Evolutionary conservation across 2,113 vertebrate species (phyloP).

Genomic region (Oreotrochilus melanogaster): DNA sequence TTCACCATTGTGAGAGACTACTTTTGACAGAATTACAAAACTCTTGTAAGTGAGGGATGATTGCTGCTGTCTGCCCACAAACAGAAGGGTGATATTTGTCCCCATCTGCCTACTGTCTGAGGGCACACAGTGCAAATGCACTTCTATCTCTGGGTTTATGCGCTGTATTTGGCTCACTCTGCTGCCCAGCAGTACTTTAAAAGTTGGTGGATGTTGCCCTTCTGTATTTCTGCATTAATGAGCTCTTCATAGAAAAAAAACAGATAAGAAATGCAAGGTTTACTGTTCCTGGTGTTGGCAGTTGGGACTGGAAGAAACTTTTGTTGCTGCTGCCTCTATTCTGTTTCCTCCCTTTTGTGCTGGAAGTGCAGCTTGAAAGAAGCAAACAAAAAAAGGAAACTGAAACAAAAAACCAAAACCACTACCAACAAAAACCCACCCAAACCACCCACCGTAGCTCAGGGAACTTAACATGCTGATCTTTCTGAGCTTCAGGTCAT

Average conservation of each 20-base stretch:
- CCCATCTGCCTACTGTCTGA: neutral
- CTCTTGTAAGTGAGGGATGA: neutral
- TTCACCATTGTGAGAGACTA: neutral
- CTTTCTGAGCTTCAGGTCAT: neutral
- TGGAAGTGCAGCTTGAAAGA: neutral
- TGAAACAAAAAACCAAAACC: neutral
- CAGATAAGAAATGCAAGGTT: neutral
- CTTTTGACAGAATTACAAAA: neutral
- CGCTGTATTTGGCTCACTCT: neutral
- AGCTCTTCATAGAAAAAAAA: neutral
- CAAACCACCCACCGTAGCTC: neutral
- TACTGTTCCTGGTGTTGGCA: neutral
- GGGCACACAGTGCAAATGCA: neutral
- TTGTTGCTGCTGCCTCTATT: neutral
- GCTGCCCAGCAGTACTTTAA: neutral
- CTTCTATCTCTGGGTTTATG: neutral
- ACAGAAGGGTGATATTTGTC: neutral
- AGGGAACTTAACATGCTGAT: neutral
- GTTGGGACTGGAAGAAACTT: neutral
- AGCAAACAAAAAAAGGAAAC: neutral
- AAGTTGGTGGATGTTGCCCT: neutral
- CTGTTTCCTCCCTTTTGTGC: neutral
- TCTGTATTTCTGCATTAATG: neutral
- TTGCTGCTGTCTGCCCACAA: neutral
- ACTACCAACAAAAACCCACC: accelerated